These are phyloP conservation scores for Hippocampus mohnikei DNA, from an alignment of 2,113 vertebrate genomes.

Conservation along the genomic window DNA sequence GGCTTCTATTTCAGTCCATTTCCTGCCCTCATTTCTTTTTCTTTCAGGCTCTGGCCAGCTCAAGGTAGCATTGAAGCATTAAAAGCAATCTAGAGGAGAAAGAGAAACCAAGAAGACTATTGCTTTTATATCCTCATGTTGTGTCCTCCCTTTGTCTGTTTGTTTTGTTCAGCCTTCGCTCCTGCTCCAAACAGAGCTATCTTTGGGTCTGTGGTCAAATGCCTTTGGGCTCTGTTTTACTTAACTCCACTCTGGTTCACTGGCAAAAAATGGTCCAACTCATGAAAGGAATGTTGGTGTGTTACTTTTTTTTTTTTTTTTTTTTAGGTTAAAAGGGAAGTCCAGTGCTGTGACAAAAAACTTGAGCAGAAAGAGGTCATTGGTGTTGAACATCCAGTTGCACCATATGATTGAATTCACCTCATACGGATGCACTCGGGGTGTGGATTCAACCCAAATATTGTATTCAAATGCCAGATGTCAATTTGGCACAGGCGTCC, in stretches of 20 bases:
- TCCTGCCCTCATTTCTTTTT: background rate
- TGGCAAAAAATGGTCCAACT: conserved; percentile 45
- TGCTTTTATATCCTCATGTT: conserved; percentile 1
- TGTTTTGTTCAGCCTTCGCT: conserved; percentile 2
- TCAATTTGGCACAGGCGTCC: conserved; percentile 1
- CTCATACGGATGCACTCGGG: background rate
- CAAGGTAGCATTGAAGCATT: conserved; percentile 10
- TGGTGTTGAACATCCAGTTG: background rate
- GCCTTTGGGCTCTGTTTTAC: conserved; percentile 54
- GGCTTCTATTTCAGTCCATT: conserved; percentile 3
- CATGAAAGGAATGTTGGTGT: conserved; percentile 39
- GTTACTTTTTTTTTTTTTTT: conserved; percentile 35
- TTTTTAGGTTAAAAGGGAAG: conserved; percentile 34
- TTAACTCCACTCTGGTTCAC: conserved; percentile 45
- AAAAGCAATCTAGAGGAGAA: background rate
- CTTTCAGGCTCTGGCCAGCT: background rate
- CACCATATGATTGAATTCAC: background rate
- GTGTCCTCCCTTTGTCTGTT: conserved; percentile 4
- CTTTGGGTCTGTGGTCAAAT: conserved; percentile 46
- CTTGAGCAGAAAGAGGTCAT: background rate
- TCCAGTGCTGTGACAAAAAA: conserved; percentile 1
- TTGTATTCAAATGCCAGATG: conserved; percentile 11
- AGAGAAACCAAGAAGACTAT: conserved; percentile 13
- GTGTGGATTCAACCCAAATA: background rate
- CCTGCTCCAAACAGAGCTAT: conserved; percentile 23